phyloP scores from a whole-genome alignment of 2,888 invertebrate genomes.

The Catocala nupta region DNA sequence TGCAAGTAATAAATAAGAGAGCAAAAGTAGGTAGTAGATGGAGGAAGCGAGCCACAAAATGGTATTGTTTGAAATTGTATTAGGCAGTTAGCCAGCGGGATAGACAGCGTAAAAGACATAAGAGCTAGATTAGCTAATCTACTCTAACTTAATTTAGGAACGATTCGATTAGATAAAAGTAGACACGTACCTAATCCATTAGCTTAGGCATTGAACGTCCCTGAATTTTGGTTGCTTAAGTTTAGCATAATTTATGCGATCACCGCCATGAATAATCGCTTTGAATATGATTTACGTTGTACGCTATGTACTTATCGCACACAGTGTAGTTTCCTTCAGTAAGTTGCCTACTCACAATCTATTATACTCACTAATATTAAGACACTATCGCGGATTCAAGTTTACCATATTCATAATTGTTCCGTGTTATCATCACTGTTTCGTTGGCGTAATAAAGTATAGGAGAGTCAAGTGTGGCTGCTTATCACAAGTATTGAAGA shows the following conservation, averaged over 20 bases:
- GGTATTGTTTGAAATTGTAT: slow-evolving; percentile 79
- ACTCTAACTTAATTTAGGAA: slow-evolving; percentile 27
- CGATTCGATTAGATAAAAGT: slow-evolving; percentile 19
- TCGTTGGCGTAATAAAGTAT: too few species aligned
- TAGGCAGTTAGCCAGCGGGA: slow-evolving; percentile 53
- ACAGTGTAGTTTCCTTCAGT: slow-evolving; percentile 21
- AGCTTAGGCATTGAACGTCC: slow-evolving; percentile 30
- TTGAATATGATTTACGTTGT: slow-evolving; percentile 50
- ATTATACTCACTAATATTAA: background rate
- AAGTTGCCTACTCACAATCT: slow-evolving; percentile 13
- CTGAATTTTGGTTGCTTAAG: slow-evolving; percentile 39
- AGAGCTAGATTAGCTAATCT: slow-evolving; percentile 44
- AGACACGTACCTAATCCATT: slow-evolving; percentile 46
- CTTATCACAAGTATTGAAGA: too few species aligned
- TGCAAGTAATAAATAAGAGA: slow-evolving; percentile 84
- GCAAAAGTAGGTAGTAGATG: slow-evolving; percentile 69
- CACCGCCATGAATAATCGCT: slow-evolving; percentile 46
- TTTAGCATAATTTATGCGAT: slow-evolving; percentile 50
- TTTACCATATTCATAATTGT: too few species aligned
- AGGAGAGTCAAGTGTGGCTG: too few species aligned
- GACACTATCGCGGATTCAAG: too few species aligned
- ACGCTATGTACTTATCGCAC: slow-evolving; percentile 24
- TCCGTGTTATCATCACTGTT: too few species aligned
- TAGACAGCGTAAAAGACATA: slow-evolving; percentile 42
- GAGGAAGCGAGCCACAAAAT: slow-evolving; percentile 73